Evolutionary conservation across 2,888 invertebrate genomes (phyloP).

Genomic region (Andrena dorsata): DNA sequence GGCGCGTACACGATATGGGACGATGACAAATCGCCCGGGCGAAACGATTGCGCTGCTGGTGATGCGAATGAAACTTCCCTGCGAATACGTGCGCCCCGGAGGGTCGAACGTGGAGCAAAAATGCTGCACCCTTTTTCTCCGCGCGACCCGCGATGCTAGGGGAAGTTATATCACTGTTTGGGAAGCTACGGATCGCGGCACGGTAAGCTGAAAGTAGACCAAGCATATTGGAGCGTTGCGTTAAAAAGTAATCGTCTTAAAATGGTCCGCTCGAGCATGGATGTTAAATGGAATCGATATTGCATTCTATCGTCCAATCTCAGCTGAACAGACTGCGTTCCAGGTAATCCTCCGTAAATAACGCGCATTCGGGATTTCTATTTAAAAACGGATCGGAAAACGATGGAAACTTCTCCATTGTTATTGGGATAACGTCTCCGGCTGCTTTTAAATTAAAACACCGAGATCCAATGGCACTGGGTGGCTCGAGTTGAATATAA

Average conservation of each 20-base stretch:
- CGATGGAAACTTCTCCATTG: neutral
- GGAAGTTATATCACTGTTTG: constrained; percentile 2
- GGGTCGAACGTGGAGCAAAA: constrained; percentile 44
- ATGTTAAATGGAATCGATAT: constrained; percentile 18
- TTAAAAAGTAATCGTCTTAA: neutral
- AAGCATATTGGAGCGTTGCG: neutral
- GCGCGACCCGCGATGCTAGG: neutral
- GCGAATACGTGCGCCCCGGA: constrained; percentile 38
- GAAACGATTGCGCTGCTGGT: constrained; percentile 47
- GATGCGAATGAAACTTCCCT: constrained; percentile 45
- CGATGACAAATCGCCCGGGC: constrained; percentile 65
- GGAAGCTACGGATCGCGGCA: neutral
- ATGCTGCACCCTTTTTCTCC: neutral
- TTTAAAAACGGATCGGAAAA: neutral
- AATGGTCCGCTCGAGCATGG: neutral
- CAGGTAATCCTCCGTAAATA: neutral
- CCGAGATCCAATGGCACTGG: neutral
- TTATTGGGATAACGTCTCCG: neutral
- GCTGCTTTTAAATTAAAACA: neutral
- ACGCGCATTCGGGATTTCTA: neutral
- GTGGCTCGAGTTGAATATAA: neutral
- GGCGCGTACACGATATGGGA: constrained; percentile 31
- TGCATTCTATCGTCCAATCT: neutral
- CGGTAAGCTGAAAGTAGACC: neutral
- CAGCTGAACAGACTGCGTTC: neutral